Evolutionary conservation across 2,113 vertebrate genomes (phyloP).

Genomic region (Gobius niger): DNA sequence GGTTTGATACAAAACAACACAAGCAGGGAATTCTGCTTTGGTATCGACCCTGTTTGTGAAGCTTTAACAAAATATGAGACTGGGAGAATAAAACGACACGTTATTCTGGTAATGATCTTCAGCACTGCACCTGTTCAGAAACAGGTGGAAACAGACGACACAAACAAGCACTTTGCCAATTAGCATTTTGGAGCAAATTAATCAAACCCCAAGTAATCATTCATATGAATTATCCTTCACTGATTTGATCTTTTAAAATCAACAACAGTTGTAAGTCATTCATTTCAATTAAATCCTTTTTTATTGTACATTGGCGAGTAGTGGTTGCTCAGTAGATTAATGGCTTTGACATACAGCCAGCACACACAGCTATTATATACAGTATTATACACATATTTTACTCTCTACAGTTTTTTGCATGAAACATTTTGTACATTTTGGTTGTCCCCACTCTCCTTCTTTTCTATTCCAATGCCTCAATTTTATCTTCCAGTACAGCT

Average conservation of each 20-base stretch:
- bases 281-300: too few species aligned
- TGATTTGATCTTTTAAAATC: background rate
- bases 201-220: background rate
- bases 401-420: background rate
- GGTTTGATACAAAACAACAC: constrained; percentile 12
- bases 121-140: background rate
- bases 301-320: too few species aligned
- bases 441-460: background rate
- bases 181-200: background rate
- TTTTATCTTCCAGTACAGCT: constrained; percentile 3
- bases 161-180: background rate
- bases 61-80: background rate
- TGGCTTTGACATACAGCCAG: too few species aligned
- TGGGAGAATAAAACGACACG: too few species aligned
- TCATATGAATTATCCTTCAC: background rate
- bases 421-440: background rate
- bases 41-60: too few species aligned
- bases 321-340: too few species aligned
- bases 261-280: too few species aligned
- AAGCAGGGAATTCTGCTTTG: background rate
- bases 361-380: background rate
- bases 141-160: background rate
- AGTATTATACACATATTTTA: background rate
- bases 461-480: constrained; percentile 12
- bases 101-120: too few species aligned